These are phyloP conservation scores for Ormyrus pomaceus DNA, from an alignment of 2,888 invertebrate genomes.

Conservation along the genomic window DNA sequence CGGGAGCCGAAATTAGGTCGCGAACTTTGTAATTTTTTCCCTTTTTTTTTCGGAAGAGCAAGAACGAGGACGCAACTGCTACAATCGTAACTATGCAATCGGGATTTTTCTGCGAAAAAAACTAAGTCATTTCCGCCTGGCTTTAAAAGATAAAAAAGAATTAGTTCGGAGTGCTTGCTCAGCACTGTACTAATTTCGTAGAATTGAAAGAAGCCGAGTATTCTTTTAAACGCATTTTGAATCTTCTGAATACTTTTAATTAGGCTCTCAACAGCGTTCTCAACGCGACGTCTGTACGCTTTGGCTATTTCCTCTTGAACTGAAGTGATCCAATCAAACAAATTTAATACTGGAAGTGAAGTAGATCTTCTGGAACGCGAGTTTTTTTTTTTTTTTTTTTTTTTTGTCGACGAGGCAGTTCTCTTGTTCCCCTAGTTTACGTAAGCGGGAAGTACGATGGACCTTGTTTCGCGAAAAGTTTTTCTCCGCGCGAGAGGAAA, in stretches of 20 bases:
- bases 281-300: too few relatives aligned
- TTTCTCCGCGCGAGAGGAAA: slow-evolving; percentile 29
- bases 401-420: slow-evolving; percentile 5
- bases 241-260: background rate
- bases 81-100: slow-evolving; percentile 1
- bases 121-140: too few relatives aligned
- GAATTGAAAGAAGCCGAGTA: background rate
- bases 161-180: too few relatives aligned
- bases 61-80: background rate
- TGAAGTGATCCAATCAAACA: slow-evolving; percentile 9
- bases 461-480: slow-evolving; percentile 46
- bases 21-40: background rate
- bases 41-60: background rate
- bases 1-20: slow-evolving; percentile 20
- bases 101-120: background rate
- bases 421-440: slow-evolving; percentile 28
- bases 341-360: slow-evolving; percentile 16
- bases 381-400: slow-evolving; percentile 12
- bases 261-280: too few relatives aligned
- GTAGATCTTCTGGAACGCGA: slow-evolving; percentile 1
- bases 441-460: slow-evolving; percentile 27
- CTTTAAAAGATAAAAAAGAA: too few relatives aligned
- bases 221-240: background rate
- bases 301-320: too few relatives aligned
- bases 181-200: background rate